Percentiles rank a stretch among this genome's conserved stretches.
Evolutionary conservation across 2,113 vertebrate genomes (phyloP).

Genomic region (Catharus fuscescens): DNA sequence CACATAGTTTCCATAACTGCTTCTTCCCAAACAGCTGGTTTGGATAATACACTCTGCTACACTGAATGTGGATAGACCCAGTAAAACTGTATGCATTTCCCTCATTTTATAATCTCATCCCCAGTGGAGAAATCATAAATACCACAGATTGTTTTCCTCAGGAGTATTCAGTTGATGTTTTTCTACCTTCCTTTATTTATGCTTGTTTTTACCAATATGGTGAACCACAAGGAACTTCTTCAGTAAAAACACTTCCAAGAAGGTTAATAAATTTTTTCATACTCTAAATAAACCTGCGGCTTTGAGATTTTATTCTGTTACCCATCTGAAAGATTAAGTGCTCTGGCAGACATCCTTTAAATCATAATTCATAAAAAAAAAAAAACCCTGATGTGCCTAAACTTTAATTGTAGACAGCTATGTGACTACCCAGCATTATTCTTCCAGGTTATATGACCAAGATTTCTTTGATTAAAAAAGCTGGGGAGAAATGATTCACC

Average conservation of each 20-base stretch:
- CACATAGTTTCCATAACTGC: background rate
- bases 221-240: constrained; percentile 22
- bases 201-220: background rate
- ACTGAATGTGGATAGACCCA: background rate
- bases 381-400: background rate
- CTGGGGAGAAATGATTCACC: constrained; percentile 19
- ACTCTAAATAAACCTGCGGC: constrained; percentile 9
- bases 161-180: background rate
- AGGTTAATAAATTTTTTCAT: constrained; percentile 41
- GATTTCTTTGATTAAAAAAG: constrained; percentile 34
- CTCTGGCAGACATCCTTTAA: constrained; percentile 23
- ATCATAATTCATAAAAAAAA: background rate
- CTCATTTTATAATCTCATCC: background rate
- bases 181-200: constrained; percentile 8
- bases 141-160: background rate
- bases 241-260: background rate
- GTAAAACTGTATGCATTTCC: background rate
- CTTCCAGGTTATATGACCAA: background rate
- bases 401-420: constrained; percentile 33
- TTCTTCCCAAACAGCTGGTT: background rate
- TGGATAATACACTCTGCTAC: background rate
- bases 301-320: constrained; percentile 37
- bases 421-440: background rate
- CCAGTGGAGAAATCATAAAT: background rate
- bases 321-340: constrained; percentile 36